Evolutionary conservation across 2,113 vertebrate species (phyloP).

Genomic region (Tychaedon coryphoeus): DNA sequence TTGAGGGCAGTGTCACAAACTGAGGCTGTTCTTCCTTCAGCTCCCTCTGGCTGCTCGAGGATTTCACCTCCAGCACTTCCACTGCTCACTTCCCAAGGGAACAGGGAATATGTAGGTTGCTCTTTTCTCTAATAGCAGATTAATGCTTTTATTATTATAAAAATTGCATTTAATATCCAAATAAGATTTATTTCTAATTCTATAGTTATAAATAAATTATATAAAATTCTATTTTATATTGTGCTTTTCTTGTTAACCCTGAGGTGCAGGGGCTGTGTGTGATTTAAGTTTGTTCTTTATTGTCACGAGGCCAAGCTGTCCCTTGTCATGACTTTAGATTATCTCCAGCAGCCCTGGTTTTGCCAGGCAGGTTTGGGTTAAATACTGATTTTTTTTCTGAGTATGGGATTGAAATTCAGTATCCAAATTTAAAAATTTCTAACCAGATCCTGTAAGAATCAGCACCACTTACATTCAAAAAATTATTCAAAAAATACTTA

Average conservation of each 20-base stretch:
- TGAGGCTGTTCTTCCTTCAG: not conserved
- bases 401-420: not conserved
- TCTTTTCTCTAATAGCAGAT: not conserved
- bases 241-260: not conserved
- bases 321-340: not conserved
- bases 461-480: not conserved
- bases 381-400: not conserved
- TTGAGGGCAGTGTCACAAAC: not conserved
- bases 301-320: not conserved
- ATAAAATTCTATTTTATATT: not conserved
- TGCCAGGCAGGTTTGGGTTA: not conserved
- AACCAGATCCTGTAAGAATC: not conserved
- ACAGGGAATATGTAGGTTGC: not conserved
- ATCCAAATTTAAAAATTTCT: not conserved
- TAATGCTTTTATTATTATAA: not conserved
- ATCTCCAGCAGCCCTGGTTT: not conserved
- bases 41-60: not conserved
- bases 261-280: not conserved
- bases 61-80: not conserved
- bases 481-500: not conserved
- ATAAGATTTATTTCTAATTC: not conserved
- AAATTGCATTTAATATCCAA: not conserved
- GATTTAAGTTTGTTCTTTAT: not conserved
- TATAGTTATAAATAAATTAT: not conserved
- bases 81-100: not conserved